A percentile compares a stretch with the other conserved stretches of the same genome.
These are phyloP conservation scores for Apodemia arnacis DNA, from an alignment of 2,888 invertebrate genomes.

Conservation along the genomic window DNA sequence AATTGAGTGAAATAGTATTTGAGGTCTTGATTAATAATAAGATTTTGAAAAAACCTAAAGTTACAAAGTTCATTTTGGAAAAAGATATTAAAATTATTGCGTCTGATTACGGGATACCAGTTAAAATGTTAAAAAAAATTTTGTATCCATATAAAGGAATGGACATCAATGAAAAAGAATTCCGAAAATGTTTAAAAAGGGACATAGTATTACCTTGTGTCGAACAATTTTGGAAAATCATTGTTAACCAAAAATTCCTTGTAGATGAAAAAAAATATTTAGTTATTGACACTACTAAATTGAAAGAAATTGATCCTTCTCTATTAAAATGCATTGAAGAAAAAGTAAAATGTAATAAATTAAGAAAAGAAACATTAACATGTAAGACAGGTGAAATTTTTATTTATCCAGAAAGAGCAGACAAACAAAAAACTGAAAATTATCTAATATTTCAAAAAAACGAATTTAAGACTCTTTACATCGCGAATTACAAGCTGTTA, in stretches of 20 bases:
- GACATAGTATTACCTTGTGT: conserved; percentile 9
- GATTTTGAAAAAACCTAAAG: conserved; percentile 12
- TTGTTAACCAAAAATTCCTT: conserved; percentile 19
- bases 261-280: conserved; percentile 20
- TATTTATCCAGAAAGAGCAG: too few relatives aligned
- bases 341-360: not conserved
- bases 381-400: not conserved
- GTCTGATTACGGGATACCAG: conserved; percentile 28
- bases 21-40: conserved; percentile 13
- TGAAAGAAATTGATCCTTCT: conserved; percentile 27
- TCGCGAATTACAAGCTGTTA: not conserved
- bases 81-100: conserved; percentile 15
- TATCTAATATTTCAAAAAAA: conserved; percentile 10
- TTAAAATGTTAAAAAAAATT: conserved; percentile 4
- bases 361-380: not conserved
- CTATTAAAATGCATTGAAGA: not conserved
- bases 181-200: conserved; percentile 9
- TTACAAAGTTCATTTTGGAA: conserved; percentile 9
- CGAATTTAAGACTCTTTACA: not conserved
- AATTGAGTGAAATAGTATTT: conserved; percentile 25
- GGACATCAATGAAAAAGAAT: not conserved
- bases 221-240: conserved; percentile 19
- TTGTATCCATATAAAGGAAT: conserved; percentile 12
- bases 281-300: conserved; percentile 14
- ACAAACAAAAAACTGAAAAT: not conserved